Conservation (phyloP, 2,888 invertebrate genomes). For the Drosophila yooni region DNA sequence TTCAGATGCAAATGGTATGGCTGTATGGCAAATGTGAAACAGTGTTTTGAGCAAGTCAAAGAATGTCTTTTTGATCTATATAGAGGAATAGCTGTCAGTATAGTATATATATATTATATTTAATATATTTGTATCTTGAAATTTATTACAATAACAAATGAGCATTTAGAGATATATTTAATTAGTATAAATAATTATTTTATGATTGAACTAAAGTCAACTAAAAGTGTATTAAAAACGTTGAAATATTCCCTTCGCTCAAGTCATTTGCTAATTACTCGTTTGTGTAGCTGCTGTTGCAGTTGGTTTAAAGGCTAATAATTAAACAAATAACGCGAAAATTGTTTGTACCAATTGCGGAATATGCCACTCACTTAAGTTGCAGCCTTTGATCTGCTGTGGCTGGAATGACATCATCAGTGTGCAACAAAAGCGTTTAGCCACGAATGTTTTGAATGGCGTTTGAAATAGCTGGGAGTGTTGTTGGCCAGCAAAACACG, state of each 20-base stretch:
- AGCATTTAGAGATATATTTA: no score
- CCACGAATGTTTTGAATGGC: slow-evolving; percentile 16
- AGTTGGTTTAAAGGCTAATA: slow-evolving; percentile 37
- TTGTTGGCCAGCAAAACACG: slow-evolving; percentile 33
- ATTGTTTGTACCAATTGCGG: slow-evolving; percentile 49
- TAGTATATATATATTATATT: no score
- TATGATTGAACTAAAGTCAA: background rate
- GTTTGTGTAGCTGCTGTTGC: slow-evolving; percentile 16
- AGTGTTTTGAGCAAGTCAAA: background rate
- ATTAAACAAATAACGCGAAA: slow-evolving; percentile 51
- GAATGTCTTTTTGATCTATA: background rate
- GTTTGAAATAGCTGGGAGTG: slow-evolving; percentile 20
- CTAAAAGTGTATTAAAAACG: slow-evolving; percentile 1
- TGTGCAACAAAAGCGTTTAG: slow-evolving; percentile 21
- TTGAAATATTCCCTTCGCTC: background rate
- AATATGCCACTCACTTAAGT: slow-evolving; percentile 58
- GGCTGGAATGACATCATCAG: slow-evolving; percentile 68
- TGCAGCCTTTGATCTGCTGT: slow-evolving; percentile 67
- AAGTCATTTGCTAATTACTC: slow-evolving; percentile 2
- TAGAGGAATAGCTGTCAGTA: background rate
- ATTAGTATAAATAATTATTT: background rate
- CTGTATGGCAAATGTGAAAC: background rate
- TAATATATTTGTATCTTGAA: background rate
- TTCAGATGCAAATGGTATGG: background rate
- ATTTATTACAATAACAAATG: background rate